A percentile compares a stretch with the other conserved stretches of the same genome.
Conservation (phyloP, 2,888 invertebrate genomes). For the Hyposoter didymator region DNA sequence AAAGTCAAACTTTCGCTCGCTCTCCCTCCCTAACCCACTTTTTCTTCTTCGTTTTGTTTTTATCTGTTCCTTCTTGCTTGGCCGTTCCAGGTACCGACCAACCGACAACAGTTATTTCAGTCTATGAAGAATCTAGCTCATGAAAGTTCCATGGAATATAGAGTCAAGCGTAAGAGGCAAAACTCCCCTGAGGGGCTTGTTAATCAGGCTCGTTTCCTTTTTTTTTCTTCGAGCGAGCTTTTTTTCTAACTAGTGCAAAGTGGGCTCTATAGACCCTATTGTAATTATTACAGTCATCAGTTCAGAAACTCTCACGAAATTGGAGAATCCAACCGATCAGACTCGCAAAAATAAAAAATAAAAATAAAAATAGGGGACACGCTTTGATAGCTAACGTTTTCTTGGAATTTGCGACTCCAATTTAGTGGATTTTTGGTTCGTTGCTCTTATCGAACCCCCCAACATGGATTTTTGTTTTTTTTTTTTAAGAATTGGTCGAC, state of each 20-base stretch:
- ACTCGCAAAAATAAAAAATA: neutral
- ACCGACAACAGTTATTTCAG: neutral
- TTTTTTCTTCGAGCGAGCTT: neutral
- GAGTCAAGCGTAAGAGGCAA: slow-evolving; percentile 27
- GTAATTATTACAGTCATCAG: slow-evolving; percentile 2
- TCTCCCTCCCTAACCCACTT: slow-evolving; percentile 10
- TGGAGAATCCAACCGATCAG: neutral
- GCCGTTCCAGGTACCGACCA: neutral
- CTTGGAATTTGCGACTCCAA: neutral
- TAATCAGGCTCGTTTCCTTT: slow-evolving; percentile 28
- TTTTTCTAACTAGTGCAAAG: slow-evolving; percentile 1
- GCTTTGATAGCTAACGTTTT: neutral
- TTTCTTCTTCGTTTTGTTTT: neutral
- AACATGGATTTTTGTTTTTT: neutral
- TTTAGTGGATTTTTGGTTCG: no score
- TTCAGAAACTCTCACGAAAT: slow-evolving; percentile 5
- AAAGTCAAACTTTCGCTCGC: slow-evolving; percentile 45
- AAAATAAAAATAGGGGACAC: neutral
- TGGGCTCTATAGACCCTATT: neutral
- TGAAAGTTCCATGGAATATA: slow-evolving; percentile 48
- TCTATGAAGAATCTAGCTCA: slow-evolving; percentile 30
- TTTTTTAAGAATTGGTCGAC: neutral
- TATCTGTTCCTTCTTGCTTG: neutral
- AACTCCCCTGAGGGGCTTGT: slow-evolving; percentile 28
- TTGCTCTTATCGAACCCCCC: no score